Base-by-base conservation (phyloP, 2,888 invertebrate species). In the Nomada fabriciana region DNA sequence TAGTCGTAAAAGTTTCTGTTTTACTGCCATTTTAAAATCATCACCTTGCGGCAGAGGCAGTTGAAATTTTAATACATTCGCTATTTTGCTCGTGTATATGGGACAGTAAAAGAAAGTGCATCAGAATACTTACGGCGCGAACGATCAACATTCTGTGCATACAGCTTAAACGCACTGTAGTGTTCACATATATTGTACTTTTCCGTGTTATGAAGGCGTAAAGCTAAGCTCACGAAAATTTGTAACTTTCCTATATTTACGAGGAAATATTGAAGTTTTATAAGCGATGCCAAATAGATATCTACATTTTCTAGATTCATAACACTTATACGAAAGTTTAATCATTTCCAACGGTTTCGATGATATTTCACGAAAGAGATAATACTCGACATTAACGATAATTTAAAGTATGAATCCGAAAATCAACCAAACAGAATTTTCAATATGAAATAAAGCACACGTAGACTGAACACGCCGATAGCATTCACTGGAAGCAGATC, bases 11-110 rank as follows among this genome's bases (percentile, higher is more conserved):
- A 73, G 25, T 42, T 47, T 36, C n/a, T 15, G 47, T 42, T 50
- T 7, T 36, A 59, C 36, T n/a, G 50, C 23, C 50, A 55, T 42
- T 59, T 18, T 60, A 74, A 77, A 65, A 52, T 65, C 59, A 15
- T 59, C 53, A 2, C 23, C 15, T 23, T 25, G 2, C 50, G 3
- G 57, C 52, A 29, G 42, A 36, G 42, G 23, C 15, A 65, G 42
- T 29, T 67, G 29, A 74, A 73, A 74, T 77, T 77, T 74, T 60
- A 74, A 77, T 53, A 53, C 29, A 59, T 5, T 20, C 43, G 1
- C n/a, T 25, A 52, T 74, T 65, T 18, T 47, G 43, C 52, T 29
- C 59, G 10, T 43, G 59, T 74, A 15, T 29, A 52, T 43, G 29
- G 18, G 36, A 36, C 23, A 10, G 47, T 76, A 73, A 77, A 77